Base-by-base conservation (phyloP, 2,113 vertebrate species). In the Caranx melampygus region DNA sequence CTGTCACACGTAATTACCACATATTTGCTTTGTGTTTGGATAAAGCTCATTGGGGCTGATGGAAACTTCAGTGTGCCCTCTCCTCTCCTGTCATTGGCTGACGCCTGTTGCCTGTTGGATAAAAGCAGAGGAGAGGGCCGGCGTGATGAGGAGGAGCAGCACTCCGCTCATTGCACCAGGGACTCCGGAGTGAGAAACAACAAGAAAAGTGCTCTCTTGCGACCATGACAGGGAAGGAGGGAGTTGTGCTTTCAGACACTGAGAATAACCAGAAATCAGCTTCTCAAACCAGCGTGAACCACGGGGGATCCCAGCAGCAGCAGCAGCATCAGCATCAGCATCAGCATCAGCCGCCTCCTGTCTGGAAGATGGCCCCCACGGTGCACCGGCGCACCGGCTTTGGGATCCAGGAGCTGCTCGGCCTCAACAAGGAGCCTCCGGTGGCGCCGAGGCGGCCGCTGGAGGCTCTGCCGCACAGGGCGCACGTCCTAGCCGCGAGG, bases 401-500 rank as follows among this genome's bases (percentile, higher is more conserved):
- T 84, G 98, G 97, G 78, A 99, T 99, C 87, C 98, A 99, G 93
- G 98, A 99, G 94, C 97, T 99, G 86, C 94, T 99, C 87, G 97
- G 97, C 61, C 95, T 99, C 86, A 98, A 98, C 93, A 98, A 98
- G 95, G 97, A 99, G 87, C 95, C 97, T 5, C 94, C 96, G 64
- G 93, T 95, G 51, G 95, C 94, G 13, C 95, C 96, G 11, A 92
- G 97, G 87, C 93, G 95, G 52, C 92, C 96, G 75, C 94, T 97
- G 91, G 97, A 98, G 92, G 93, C 96, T 77, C 92, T 97, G 86
- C 96, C 96, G 63, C 93, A 96, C 63, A 95, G 96, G 85, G 96
- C 97, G 87, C 95, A 95, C 91, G 90, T 97, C 90, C 95, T 98
- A 88, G 94, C 97, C 0, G 94, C 96, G 40, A 95, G 97, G 87